These are phyloP conservation scores for Sinocyclocheilus grahami DNA, from an alignment of 2,113 vertebrate species.

Conservation along the genomic window DNA sequence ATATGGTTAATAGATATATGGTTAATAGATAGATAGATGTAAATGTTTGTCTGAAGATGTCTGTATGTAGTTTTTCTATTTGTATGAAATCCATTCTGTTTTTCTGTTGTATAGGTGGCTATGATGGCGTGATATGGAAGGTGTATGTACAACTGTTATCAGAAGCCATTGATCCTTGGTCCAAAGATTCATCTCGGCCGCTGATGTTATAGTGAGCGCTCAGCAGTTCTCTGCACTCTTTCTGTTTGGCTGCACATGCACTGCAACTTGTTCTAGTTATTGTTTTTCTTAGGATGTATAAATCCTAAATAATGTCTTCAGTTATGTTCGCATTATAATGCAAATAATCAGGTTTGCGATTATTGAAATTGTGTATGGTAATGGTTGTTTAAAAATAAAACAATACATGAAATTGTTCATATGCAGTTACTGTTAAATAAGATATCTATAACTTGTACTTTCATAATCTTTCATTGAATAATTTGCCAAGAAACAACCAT, in stretches of 20 bases:
- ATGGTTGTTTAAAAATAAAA: neutral
- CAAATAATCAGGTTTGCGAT: neutral
- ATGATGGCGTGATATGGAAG: slow-evolving; percentile 35
- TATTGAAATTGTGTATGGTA: neutral
- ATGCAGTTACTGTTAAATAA: neutral
- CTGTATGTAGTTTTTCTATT: neutral
- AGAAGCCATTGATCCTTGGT: neutral
- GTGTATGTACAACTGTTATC: neutral
- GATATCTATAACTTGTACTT: neutral
- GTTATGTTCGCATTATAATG: neutral
- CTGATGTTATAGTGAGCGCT: neutral
- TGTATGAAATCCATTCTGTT: neutral
- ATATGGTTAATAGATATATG: too few species aligned
- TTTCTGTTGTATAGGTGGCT: slow-evolving; percentile 40
- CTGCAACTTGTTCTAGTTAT: neutral
- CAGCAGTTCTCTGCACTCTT: neutral
- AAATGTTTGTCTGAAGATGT: neutral
- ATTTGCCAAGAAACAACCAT: neutral
- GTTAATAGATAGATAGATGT: too few species aligned
- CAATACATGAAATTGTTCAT: neutral
- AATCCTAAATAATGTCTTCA: slow-evolving; percentile 4
- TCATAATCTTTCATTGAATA: neutral
- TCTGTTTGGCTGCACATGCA: neutral
- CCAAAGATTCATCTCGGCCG: neutral
- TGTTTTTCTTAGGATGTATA: neutral